A percentile compares a stretch with the other conserved stretches of the same genome.
Conservation (phyloP, 2,797 vertebrate species). For the Xerus rutilus region DNA sequence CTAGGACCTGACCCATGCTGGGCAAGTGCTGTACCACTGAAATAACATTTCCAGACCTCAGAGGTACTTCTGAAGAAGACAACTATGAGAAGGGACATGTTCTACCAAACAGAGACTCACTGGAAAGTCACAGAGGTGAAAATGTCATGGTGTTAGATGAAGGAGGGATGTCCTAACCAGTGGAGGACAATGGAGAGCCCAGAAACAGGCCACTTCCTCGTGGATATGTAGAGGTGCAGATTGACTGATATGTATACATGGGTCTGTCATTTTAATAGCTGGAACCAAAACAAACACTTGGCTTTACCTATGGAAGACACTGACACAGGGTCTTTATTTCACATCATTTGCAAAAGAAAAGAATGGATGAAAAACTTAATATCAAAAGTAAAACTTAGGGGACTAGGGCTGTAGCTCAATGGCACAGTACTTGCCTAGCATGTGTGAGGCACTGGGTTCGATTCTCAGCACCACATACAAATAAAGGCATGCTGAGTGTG, state of each 20-base stretch:
- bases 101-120: too few relatives aligned
- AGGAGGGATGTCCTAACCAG: background rate
- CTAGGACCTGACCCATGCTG: too few relatives aligned
- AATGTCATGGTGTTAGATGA: accelerated
- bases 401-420: too few relatives aligned
- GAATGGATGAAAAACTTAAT: background rate
- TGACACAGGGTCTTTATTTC: background rate
- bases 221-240: background rate
- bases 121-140: too few relatives aligned
- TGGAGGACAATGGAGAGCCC: background rate
- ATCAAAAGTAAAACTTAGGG: background rate
- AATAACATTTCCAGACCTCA: background rate
- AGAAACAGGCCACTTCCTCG: background rate
- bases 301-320: background rate
- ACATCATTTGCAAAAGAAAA: too few relatives aligned
- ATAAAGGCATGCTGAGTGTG: too few relatives aligned
- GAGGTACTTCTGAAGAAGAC: background rate
- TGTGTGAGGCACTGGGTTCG: too few relatives aligned
- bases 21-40: background rate
- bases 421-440: too few relatives aligned
- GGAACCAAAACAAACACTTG: background rate
- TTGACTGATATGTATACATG: background rate
- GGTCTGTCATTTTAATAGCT: background rate
- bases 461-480: too few relatives aligned
- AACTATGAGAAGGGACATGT: too few relatives aligned